Conservation (phyloP, 2,113 vertebrate species). For the Trichechus manatus region DNA sequence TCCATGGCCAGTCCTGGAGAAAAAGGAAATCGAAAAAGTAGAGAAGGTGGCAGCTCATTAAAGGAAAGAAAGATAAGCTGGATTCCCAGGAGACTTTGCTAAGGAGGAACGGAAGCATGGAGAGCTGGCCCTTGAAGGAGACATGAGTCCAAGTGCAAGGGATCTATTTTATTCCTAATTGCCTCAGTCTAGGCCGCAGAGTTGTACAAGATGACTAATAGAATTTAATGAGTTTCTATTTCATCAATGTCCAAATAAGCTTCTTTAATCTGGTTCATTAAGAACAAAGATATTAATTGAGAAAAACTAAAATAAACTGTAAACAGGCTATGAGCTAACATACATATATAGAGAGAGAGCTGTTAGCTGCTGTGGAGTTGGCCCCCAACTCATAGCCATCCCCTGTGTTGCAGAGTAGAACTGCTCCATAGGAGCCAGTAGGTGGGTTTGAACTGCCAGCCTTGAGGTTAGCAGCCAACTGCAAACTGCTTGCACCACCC, state of each 20-base stretch:
- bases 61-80: neutral
- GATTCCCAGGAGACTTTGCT: neutral
- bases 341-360: too few species aligned
- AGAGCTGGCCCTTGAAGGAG: constrained; percentile 6
- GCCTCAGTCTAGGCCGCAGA: constrained; percentile 39
- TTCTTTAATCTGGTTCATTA: constrained; percentile 52
- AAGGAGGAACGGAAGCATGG: neutral
- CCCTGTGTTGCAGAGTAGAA: too few species aligned
- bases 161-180: constrained; percentile 55
- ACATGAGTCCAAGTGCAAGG: neutral
- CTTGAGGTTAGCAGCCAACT: too few species aligned
- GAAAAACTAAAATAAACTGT: constrained; percentile 56
- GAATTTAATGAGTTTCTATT: constrained; percentile 66
- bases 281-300: constrained; percentile 55
- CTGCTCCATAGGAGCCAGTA: too few species aligned
- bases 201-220: constrained; percentile 49
- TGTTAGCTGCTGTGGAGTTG: too few species aligned
- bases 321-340: neutral
- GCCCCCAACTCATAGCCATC: too few species aligned
- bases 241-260: constrained; percentile 38
- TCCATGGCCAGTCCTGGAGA: neutral
- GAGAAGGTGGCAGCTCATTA: neutral
- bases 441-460: too few species aligned
- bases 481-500: too few species aligned
- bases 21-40: neutral